A percentile compares a stretch with the other conserved stretches of the same genome.
phyloP scores from a whole-genome alignment of 1,140 invertebrate species.

The Drosophila albomicans region DNA sequence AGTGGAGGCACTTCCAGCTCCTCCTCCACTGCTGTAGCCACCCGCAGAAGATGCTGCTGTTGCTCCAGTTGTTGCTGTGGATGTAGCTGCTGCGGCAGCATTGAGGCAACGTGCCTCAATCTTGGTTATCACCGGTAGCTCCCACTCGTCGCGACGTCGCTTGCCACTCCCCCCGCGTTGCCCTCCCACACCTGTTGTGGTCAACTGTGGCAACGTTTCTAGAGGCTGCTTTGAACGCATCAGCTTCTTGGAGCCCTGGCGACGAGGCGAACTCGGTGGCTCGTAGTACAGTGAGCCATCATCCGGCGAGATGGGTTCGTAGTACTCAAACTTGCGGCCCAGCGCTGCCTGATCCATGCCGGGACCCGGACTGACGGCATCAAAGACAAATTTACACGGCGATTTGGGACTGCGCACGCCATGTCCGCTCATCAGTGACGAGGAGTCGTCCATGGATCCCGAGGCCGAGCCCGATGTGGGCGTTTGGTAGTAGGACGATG shows the following conservation, averaged over 20 bases:
- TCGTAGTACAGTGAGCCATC: slow-evolving; percentile 70
- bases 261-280: slow-evolving; percentile 66
- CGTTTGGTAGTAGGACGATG: slow-evolving; percentile 79
- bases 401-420: slow-evolving; percentile 73
- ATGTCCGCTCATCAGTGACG: slow-evolving; percentile 60
- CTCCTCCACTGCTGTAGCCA: slow-evolving; percentile 1
- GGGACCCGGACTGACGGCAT: slow-evolving; percentile 75
- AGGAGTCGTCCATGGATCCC: slow-evolving; percentile 74
- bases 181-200: slow-evolving; percentile 34
- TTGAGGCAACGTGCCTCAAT: slow-evolving; percentile 65
- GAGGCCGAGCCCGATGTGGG: slow-evolving; percentile 74
- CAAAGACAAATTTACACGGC: slow-evolving; percentile 80
- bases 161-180: slow-evolving; percentile 39
- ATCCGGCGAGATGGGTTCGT: slow-evolving; percentile 83
- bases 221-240: slow-evolving; percentile 34
- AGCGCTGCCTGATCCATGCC: slow-evolving; percentile 42
- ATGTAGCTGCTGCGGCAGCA: slow-evolving; percentile 39
- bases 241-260: slow-evolving; percentile 73
- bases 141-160: slow-evolving; percentile 72
- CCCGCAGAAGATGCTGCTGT: not conserved
- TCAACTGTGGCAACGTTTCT: slow-evolving; percentile 59
- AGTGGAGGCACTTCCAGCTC: not conserved
- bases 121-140: slow-evolving; percentile 71
- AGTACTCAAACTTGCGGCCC: slow-evolving; percentile 80
- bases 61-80: not conserved